Evolutionary conservation across 2,888 invertebrate species (phyloP).

Genomic region (Chrysodeixis includens): DNA sequence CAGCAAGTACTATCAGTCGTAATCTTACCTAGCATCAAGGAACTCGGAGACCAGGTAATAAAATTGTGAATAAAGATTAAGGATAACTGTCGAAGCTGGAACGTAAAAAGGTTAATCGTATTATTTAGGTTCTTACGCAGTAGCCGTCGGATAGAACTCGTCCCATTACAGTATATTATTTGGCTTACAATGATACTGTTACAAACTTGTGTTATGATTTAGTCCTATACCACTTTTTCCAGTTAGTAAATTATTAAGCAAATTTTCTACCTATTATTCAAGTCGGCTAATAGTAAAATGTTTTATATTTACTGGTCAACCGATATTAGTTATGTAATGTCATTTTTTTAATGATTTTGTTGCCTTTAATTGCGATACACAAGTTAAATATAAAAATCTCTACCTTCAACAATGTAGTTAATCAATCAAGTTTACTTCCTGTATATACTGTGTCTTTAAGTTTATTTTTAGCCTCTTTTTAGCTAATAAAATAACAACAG

Average conservation of each 20-base stretch:
- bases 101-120: slow-evolving; percentile 22
- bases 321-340: too few species aligned
- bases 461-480: background rate
- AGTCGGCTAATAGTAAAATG: too few species aligned
- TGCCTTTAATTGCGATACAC: too few species aligned
- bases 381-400: background rate
- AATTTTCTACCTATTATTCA: too few species aligned
- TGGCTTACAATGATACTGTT: background rate
- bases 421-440: background rate
- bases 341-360: background rate
- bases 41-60: slow-evolving; percentile 27
- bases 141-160: slow-evolving; percentile 13
- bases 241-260: too few species aligned
- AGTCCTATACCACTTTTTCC: too few species aligned
- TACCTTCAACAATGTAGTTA: background rate
- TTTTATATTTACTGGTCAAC: too few species aligned
- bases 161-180: slow-evolving; percentile 26
- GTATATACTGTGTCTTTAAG: background rate
- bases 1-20: slow-evolving; percentile 17
- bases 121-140: background rate
- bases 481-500: too few species aligned
- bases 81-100: slow-evolving; percentile 28
- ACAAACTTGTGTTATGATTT: too few species aligned
- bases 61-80: slow-evolving; percentile 39
- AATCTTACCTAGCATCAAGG: slow-evolving; percentile 43